Evolutionary conservation across 2,888 invertebrate genomes (phyloP).

Genomic region (Luffia ferchaultella): DNA sequence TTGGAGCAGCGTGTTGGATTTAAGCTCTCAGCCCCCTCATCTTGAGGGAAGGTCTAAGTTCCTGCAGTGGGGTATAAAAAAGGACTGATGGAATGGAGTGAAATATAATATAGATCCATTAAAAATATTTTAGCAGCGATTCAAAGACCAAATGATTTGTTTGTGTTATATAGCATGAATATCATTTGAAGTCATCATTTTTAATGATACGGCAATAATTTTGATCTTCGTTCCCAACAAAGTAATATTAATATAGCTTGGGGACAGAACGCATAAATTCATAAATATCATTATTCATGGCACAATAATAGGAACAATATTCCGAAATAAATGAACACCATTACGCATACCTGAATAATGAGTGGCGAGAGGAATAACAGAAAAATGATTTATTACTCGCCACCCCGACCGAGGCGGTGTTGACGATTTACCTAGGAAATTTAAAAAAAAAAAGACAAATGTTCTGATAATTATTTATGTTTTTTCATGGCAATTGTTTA

Average conservation of each 20-base stretch:
- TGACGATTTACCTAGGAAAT: neutral
- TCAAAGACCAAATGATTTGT: neutral
- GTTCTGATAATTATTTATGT: neutral
- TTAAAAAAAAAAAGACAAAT: neutral
- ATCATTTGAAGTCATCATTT: neutral
- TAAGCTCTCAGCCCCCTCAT: too few species aligned
- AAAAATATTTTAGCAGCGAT: too few species aligned
- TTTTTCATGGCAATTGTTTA: too few species aligned
- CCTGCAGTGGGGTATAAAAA: too few species aligned
- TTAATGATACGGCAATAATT: neutral
- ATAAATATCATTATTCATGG: constrained; percentile 47
- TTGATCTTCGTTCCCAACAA: neutral
- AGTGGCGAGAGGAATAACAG: constrained; percentile 2
- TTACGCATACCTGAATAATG: constrained; percentile 30
- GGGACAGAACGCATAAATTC: constrained; percentile 20
- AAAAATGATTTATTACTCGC: constrained; percentile 4
- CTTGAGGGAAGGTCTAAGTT: too few species aligned
- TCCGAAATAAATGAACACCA: constrained; percentile 38
- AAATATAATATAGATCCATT: too few species aligned
- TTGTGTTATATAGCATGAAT: neutral
- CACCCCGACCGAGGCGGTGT: neutral
- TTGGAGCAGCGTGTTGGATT: too few species aligned
- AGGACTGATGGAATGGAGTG: too few species aligned
- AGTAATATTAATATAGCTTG: neutral
- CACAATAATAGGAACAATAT: constrained; percentile 24